Evolutionary conservation across 2,113 vertebrate species (phyloP).

Genomic region (Eolophus roseicapilla): DNA sequence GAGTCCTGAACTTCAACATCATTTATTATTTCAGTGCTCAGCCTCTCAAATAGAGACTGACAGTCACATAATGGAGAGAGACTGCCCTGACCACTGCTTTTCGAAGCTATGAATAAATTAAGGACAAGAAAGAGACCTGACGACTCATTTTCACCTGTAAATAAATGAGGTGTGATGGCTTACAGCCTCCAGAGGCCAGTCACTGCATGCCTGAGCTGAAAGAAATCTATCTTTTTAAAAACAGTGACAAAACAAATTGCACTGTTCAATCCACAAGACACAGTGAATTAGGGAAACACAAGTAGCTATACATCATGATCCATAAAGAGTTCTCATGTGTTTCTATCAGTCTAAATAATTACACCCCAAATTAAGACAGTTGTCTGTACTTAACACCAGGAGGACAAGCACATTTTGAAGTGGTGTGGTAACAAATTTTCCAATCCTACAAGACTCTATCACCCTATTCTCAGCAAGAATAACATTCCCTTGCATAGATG

Average conservation of each 20-base stretch:
- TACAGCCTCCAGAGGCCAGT: background rate
- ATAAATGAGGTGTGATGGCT: slow-evolving; percentile 19
- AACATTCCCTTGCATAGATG: background rate
- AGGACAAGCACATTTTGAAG: background rate
- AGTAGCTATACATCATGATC: background rate
- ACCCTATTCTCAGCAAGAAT: background rate
- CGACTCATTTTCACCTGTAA: slow-evolving; percentile 41
- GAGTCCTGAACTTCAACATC: slow-evolving; percentile 9
- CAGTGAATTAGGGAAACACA: background rate
- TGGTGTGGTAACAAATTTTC: background rate
- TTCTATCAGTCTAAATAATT: background rate
- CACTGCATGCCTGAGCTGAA: background rate
- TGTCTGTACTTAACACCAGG: background rate
- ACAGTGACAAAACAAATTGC: background rate
- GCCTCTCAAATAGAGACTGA: slow-evolving; percentile 5
- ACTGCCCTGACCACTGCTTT: background rate
- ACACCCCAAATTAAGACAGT: background rate
- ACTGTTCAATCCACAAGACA: background rate
- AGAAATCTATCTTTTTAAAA: background rate
- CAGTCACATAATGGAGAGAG: background rate
- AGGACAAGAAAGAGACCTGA: background rate
- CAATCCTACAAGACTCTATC: background rate
- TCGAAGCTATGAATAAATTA: slow-evolving; percentile 3
- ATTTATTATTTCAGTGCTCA: slow-evolving; percentile 21
- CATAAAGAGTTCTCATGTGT: background rate